phyloP scores from a whole-genome alignment of 30 jellyfish, hydroid and myxozoan genomes.

The Catostylus mosaicus region DNA sequence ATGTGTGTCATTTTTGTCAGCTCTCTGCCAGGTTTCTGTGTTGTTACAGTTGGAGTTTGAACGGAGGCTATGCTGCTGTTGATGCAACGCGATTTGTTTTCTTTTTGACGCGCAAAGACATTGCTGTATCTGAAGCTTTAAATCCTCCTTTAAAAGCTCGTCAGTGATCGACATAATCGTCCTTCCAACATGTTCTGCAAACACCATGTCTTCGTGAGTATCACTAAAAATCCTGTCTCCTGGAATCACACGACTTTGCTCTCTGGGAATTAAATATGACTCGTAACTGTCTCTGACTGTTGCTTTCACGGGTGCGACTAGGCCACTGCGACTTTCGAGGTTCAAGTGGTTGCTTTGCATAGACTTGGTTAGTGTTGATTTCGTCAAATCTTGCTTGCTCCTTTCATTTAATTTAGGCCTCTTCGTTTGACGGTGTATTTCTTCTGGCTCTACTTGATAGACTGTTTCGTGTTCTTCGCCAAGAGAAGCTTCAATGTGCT shows the following conservation, averaged over 20 bases:
- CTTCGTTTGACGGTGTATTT: constrained; percentile 1
- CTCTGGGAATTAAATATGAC: constrained; percentile 2
- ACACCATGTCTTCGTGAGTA: constrained; percentile 59
- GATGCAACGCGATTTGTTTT: constrained; percentile 55
- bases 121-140: constrained; percentile 70
- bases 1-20: constrained; percentile 36
- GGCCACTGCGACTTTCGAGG: background rate
- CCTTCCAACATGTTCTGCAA: constrained; percentile 75
- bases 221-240: constrained; percentile 10
- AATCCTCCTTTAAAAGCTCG: constrained; percentile 64
- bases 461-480: constrained; percentile 27
- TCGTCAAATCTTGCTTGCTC: constrained; percentile 31
- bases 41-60: constrained; percentile 9
- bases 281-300: background rate
- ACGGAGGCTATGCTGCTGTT: constrained; percentile 31
- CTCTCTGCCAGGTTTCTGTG: constrained; percentile 6
- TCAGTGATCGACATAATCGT: constrained; percentile 54
- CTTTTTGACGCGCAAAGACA: constrained; percentile 66
- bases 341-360: background rate
- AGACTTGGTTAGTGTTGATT: background rate
- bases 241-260: background rate
- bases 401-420: constrained; percentile 34
- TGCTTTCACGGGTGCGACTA: constrained; percentile 6
- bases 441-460: constrained; percentile 17
- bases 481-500: constrained; percentile 18